These are phyloP conservation scores for Sparus aurata DNA, from an alignment of 2,797 vertebrate genomes.

Conservation along the genomic window DNA sequence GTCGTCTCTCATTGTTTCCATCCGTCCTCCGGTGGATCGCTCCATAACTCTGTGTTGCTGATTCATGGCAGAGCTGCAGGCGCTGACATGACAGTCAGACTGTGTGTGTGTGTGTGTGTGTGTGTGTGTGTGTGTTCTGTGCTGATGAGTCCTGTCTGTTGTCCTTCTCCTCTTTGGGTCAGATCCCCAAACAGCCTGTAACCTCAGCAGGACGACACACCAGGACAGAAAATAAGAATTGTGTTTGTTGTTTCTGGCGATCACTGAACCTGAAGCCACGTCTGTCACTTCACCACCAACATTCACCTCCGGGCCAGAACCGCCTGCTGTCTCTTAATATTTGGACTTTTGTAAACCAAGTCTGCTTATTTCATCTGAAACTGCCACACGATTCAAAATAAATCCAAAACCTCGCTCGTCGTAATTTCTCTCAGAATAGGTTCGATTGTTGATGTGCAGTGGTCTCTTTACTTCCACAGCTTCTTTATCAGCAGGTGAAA, in stretches of 20 bases:
- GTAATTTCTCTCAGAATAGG: too few relatives aligned
- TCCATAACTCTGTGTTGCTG: slow-evolving; percentile 48
- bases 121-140: slow-evolving; percentile 6
- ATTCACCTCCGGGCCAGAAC: too few relatives aligned
- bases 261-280: too few relatives aligned
- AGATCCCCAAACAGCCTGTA: slow-evolving; percentile 30
- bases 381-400: too few relatives aligned
- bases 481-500: too few relatives aligned
- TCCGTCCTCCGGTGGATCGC: slow-evolving; percentile 21
- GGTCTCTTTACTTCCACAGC: too few relatives aligned
- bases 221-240: not conserved
- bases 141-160: slow-evolving; percentile 46
- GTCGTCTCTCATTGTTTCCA: not conserved
- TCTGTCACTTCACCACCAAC: too few relatives aligned
- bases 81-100: slow-evolving; percentile 56
- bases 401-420: too few relatives aligned
- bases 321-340: too few relatives aligned
- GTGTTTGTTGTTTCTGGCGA: not conserved
- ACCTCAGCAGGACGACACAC: slow-evolving; percentile 31
- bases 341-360: too few relatives aligned
- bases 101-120: slow-evolving; percentile 8
- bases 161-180: slow-evolving; percentile 51
- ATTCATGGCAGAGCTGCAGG: slow-evolving; percentile 62
- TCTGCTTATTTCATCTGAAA: too few relatives aligned
- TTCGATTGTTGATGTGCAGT: too few relatives aligned